Evolutionary conservation across 2,797 vertebrate genomes (phyloP), one percentile per base, ranked within the genome.

Genomic region (Nannoperca australis): DNA sequence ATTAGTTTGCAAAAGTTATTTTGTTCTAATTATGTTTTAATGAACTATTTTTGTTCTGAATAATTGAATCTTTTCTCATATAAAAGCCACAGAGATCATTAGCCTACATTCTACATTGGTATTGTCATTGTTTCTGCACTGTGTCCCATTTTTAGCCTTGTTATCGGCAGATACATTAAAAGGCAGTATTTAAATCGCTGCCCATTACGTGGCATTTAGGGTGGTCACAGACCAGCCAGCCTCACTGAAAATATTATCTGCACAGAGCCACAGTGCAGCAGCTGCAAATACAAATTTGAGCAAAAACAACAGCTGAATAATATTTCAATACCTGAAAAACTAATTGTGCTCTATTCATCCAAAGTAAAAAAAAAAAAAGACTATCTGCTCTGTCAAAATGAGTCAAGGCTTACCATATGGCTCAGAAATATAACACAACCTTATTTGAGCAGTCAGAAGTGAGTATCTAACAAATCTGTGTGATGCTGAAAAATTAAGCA

Each of bases 11-110:
- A 88, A 89, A 94, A 93, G 89, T 93, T 93, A 92, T 92, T 91
- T 92, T 92, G 88, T 87, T 88, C 90, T 88, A 91, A 94, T 94
- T 91, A 94, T 84, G 90, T 91, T 92, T 94, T 93, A 94, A 96
- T 94, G 89, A 93, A 91, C 91, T 93, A 94, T 93, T 95, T 95
- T 90, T 84, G 90, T 87, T 92, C 86, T 87, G 88, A 95, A 94
- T 94, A 93, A 93, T 94, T 94, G 85, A 94, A 94, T 92, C 85
- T 91, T 92, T 93, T 85, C 90, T 87, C 86, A 85, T 80, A 85
- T 86, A 92, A 88, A 91, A 92, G 85, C 85, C 81, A 89, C 86
- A 75, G 77, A 91, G 83, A 92, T 94, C 90, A 93, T 94, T 93
- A 95, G 90, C 92, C 91, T 92, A 94, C 89, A 93, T 93, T 94